These are phyloP conservation scores for Cyanocitta stelleri DNA, from an alignment of 2,113 vertebrate genomes.

Conservation along the genomic window DNA sequence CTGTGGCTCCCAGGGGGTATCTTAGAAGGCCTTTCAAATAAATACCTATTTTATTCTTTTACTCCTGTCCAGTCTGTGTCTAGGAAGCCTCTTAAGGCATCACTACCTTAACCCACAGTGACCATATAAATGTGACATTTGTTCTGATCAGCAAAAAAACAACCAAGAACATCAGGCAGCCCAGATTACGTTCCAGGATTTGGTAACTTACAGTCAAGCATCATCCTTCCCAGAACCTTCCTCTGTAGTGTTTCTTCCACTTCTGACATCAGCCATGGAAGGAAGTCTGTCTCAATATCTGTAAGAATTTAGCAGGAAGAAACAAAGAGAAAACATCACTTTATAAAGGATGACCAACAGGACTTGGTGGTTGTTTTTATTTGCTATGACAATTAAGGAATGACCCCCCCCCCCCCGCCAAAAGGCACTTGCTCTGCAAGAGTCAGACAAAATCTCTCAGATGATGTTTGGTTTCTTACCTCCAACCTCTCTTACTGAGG, in stretches of 20 bases:
- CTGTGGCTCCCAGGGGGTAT: too few species aligned
- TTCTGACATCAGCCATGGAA: conserved; percentile 85
- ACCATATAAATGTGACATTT: not conserved
- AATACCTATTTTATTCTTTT: too few species aligned
- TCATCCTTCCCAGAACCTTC: conserved; percentile 70
- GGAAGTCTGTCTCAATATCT: conserved; percentile 88
- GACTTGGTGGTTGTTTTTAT: not conserved
- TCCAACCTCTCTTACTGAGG: not conserved
- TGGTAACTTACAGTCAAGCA: conserved; percentile 86
- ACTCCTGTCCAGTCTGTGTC: too few species aligned
- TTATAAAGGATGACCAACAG: not conserved
- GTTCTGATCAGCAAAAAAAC: not conserved
- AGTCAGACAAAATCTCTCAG: not conserved
- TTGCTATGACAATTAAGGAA: not conserved
- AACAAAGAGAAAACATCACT: not conserved
- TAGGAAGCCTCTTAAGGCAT: too few species aligned
- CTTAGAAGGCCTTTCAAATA: too few species aligned
- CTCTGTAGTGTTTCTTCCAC: conserved; percentile 75
- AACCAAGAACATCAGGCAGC: not conserved
- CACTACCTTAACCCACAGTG: not conserved
- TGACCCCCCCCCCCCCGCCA: not conserved
- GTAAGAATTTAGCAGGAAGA: conserved; percentile 13
- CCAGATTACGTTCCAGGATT: not conserved
- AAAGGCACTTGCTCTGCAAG: not conserved
- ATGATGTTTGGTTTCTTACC: not conserved